Evolutionary conservation across 2,113 vertebrate species (phyloP).

Genomic region (Thalassoma bifasciatum): DNA sequence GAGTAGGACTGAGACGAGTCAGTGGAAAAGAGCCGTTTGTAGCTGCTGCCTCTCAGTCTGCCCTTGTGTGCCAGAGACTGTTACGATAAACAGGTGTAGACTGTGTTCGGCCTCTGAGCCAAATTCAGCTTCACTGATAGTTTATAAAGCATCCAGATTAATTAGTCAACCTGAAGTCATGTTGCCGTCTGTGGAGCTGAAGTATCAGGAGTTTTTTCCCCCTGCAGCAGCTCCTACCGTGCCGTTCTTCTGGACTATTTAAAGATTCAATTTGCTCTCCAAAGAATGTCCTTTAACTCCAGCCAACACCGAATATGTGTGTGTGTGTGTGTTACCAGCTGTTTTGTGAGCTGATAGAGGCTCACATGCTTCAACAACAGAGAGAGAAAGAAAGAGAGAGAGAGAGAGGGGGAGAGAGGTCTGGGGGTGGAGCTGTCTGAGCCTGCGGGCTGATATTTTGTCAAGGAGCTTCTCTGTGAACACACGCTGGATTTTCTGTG

Average conservation of each 20-base stretch:
- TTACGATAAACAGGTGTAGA: too few relatives aligned
- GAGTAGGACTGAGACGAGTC: too few relatives aligned
- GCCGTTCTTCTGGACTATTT: conserved; percentile 30
- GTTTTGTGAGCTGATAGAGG: conserved; percentile 35
- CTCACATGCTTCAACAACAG: conserved; percentile 51
- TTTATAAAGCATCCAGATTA: too few relatives aligned
- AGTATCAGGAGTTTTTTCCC: neutral
- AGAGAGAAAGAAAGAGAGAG: neutral
- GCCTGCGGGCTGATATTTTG: conserved; percentile 60
- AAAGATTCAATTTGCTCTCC: conserved; percentile 28
- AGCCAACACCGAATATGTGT: conserved; percentile 34
- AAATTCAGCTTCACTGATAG: too few relatives aligned
- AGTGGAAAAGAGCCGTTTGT: too few relatives aligned
- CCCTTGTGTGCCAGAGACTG: too few relatives aligned
- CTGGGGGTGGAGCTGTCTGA: conserved; percentile 67
- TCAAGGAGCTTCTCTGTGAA: conserved; percentile 40
- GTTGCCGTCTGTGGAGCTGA: neutral
- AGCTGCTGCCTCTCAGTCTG: too few relatives aligned
- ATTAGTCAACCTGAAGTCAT: too few relatives aligned
- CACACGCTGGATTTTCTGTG: conserved; percentile 26
- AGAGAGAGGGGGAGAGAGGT: conserved; percentile 6
- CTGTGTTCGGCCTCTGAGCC: too few relatives aligned
- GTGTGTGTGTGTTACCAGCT: conserved; percentile 33
- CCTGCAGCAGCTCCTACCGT: neutral
- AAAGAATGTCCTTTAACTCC: conserved; percentile 52